phyloP scores from a whole-genome alignment of 2,888 invertebrate species.

The Dryocosmus kuriphilus region DNA sequence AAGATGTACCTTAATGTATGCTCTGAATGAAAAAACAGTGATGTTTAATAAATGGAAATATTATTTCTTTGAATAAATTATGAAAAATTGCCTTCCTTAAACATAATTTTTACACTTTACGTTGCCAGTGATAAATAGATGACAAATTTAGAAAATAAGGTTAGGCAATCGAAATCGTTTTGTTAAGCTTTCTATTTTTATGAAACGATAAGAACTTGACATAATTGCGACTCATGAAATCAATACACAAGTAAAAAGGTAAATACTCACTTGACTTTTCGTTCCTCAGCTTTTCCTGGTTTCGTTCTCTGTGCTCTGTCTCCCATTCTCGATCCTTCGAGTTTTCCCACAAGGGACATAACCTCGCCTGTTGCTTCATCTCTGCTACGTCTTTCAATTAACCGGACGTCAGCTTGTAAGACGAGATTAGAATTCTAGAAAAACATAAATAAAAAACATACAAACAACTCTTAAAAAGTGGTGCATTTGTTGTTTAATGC shows the following conservation, averaged over 20 bases:
- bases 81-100: no score
- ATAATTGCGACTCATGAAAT: no score
- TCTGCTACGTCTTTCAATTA: constrained; percentile 96
- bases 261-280: constrained; percentile 90
- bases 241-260: not conserved
- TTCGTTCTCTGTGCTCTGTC: constrained; percentile 95
- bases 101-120: no score
- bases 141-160: no score
- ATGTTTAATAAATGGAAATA: no score
- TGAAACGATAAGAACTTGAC: no score
- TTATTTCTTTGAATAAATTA: no score
- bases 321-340: constrained; percentile 96
- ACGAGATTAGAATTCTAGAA: constrained; percentile 99
- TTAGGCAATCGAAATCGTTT: no score
- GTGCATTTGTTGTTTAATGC: constrained; percentile 9
- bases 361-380: constrained; percentile 99
- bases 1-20: not conserved
- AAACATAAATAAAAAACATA: constrained; percentile 20
- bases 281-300: constrained; percentile 95
- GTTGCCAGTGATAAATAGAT: no score
- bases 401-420: constrained; percentile 98
- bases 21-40: no score
- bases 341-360: constrained; percentile 94
- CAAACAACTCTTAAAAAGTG: not conserved
- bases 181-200: no score